phyloP scores from a whole-genome alignment of 2,888 invertebrate genomes.

The Macaria notata region DNA sequence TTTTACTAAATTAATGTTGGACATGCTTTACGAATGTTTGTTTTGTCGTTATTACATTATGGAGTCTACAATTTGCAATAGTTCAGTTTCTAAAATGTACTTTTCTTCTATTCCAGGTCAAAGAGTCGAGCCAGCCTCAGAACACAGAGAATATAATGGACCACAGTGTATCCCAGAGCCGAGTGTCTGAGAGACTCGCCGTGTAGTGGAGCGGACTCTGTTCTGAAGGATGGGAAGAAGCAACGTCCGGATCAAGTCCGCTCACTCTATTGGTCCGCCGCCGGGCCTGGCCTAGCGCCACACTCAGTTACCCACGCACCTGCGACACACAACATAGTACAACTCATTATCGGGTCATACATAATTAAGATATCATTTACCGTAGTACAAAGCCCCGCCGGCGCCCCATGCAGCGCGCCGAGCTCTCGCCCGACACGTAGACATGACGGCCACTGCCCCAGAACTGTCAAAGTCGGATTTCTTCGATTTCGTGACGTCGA shows the following conservation, averaged over 20 bases:
- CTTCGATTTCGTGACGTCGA: slow-evolving; percentile 93
- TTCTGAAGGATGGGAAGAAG: slow-evolving; percentile 81
- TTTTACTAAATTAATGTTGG: neutral
- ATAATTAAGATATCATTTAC: slow-evolving; percentile 69
- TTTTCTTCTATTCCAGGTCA: slow-evolving; percentile 60
- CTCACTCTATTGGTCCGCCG: slow-evolving; percentile 79
- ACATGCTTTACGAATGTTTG: slow-evolving; percentile 3
- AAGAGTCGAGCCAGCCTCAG: neutral
- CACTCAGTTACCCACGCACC: slow-evolving; percentile 80
- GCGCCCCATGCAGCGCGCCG: slow-evolving; percentile 48
- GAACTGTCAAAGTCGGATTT: slow-evolving; percentile 94
- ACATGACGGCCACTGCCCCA: slow-evolving; percentile 92
- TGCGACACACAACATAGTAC: slow-evolving; percentile 81
- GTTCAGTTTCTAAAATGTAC: neutral
- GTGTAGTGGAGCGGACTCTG: slow-evolving; percentile 45
- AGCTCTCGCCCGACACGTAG: slow-evolving; percentile 84
- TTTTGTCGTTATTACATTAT: neutral
- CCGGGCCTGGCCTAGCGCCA: slow-evolving; percentile 42
- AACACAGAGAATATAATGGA: slow-evolving; percentile 49
- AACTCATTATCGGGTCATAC: slow-evolving; percentile 78
- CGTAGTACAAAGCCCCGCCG: slow-evolving; percentile 72
- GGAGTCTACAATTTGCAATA: too few species aligned
- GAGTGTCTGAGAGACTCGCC: slow-evolving; percentile 54
- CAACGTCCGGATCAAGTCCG: slow-evolving; percentile 77
- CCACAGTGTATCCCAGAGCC: slow-evolving; percentile 42